Base-by-base conservation (phyloP, 35 echinoderm and acorn worm genomes). In the Amphiura filiformis region DNA sequence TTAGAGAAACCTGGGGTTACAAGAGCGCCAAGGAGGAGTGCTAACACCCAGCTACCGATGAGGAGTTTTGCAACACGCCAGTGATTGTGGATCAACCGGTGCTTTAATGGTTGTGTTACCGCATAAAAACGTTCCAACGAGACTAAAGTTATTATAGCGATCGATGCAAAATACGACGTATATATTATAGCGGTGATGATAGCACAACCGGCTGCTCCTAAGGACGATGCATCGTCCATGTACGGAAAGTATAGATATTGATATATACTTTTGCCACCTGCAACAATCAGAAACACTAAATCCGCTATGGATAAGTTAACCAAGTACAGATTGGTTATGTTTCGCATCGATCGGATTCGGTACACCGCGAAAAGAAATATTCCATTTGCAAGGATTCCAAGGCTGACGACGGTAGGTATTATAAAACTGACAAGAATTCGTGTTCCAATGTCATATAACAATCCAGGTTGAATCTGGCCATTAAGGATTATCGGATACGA, bases 161-260 rank as follows among this genome's bases (percentile, higher is more conserved):
- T 70, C 61, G 61, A 70, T 26, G 61, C 61, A 70, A 70, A 70
- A 70, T 70, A 70, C 7, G 61, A 70, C 26, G 61, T 70, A n/a
- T 70, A 70, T 11, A n/a, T 70, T 5, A 70, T 70, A n/a, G 17
- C 7, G 2, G 61, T 70, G 26, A 70, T 70, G 26, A 70, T 70
- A 26, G 17, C 61, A 70, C 61, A 70, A 15, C 61, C 61, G 2
- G 28, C 28, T n/a, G 61, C 61, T 70, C 61, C 61, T 70, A 70
- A n/a, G 2, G 28, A 70, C 11, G 28, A 70, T 1, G 61, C 61
- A 30, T 70, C 61, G 61, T 70, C 61, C 61, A 70, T 70, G 26
- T 70, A 70, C 4, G 61, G 61, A 11, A 3, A 70, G 15, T 30
- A 26, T 18, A 70, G 61, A n/a, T 70, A 70, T 30, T 70, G 61